Conservation (phyloP, 1,140 invertebrate species). For the Conus betulinus region DNA sequence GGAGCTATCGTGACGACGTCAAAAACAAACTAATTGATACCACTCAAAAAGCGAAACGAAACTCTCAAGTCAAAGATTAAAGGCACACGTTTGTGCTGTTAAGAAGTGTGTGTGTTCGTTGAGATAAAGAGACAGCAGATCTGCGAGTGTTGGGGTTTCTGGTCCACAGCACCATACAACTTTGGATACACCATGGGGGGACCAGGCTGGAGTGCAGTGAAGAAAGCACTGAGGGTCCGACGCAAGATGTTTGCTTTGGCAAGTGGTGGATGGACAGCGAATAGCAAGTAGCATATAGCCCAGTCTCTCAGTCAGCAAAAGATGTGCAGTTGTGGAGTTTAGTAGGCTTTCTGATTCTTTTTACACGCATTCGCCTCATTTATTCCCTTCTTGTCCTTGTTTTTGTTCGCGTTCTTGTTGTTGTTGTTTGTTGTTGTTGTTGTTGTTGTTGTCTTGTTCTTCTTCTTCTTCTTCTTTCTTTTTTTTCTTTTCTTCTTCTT, state of each 20-base stretch:
- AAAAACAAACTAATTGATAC: not conserved
- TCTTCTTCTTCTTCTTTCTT: not conserved
- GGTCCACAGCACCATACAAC: not conserved
- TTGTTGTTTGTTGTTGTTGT: too few relatives aligned
- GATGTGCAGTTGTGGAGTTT: too few relatives aligned
- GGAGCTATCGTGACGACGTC: not conserved
- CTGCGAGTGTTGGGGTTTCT: not conserved
- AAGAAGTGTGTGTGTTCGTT: not conserved
- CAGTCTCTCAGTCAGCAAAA: too few relatives aligned
- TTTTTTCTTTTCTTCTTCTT: not conserved
- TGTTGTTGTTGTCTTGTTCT: too few relatives aligned
- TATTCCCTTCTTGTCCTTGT: not conserved
- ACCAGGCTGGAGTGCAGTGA: not conserved
- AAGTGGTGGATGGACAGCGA: not conserved
- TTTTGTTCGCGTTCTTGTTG: too few relatives aligned
- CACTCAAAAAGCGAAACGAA: too few relatives aligned
- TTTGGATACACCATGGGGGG: not conserved
- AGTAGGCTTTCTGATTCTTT: too few relatives aligned
- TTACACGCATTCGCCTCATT: not conserved
- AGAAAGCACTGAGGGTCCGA: slow-evolving; percentile 24
- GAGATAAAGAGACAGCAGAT: not conserved
- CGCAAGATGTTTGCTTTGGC: slow-evolving; percentile 30
- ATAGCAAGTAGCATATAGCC: too few relatives aligned
- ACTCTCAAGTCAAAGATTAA: not conserved
- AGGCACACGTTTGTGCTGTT: not conserved